These are phyloP conservation scores for Microctonus hyperodae DNA, from an alignment of 2,888 invertebrate genomes.

Conservation along the genomic window DNA sequence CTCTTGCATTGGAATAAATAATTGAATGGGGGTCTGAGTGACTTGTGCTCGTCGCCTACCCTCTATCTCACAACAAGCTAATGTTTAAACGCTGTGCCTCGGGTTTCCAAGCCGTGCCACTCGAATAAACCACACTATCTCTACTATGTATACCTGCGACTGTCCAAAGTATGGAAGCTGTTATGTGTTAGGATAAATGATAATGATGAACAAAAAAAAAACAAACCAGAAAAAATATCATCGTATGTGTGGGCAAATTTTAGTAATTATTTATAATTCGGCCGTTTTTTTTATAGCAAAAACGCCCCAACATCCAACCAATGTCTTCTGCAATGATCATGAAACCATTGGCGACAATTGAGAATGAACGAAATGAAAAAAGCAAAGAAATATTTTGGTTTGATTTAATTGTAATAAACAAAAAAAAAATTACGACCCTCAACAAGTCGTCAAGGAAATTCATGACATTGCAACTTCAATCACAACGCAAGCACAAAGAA, in stretches of 20 bases:
- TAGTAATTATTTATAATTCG: neutral
- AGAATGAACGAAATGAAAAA: constrained; percentile 1
- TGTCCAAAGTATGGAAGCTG: constrained; percentile 62
- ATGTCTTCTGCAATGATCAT: constrained; percentile 49
- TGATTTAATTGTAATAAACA: neutral
- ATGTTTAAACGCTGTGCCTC: constrained; percentile 60
- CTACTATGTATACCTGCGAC: constrained; percentile 60
- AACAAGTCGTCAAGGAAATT: constrained; percentile 30
- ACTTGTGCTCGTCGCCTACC: constrained; percentile 59
- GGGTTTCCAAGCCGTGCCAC: constrained; percentile 57
- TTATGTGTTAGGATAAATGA: constrained; percentile 52
- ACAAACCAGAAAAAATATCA: constrained; percentile 41
- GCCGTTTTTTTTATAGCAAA: constrained; percentile 40
- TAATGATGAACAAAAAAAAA: no score
- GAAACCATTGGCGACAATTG: constrained; percentile 36
- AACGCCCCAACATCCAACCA: constrained; percentile 42
- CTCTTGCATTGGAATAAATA: constrained; percentile 59
- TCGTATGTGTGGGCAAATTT: neutral
- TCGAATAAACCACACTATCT: constrained; percentile 57
- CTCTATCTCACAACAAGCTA: constrained; percentile 55
- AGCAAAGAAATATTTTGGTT: neutral
- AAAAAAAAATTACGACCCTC: neutral
- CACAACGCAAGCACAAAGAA: constrained; percentile 49
- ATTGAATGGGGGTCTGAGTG: constrained; percentile 55
- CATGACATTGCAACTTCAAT: constrained; percentile 33